A percentile compares a stretch with the other conserved stretches of the same genome.
Conservation (phyloP, 2,888 invertebrate species). For the Escarpia spicata region DNA sequence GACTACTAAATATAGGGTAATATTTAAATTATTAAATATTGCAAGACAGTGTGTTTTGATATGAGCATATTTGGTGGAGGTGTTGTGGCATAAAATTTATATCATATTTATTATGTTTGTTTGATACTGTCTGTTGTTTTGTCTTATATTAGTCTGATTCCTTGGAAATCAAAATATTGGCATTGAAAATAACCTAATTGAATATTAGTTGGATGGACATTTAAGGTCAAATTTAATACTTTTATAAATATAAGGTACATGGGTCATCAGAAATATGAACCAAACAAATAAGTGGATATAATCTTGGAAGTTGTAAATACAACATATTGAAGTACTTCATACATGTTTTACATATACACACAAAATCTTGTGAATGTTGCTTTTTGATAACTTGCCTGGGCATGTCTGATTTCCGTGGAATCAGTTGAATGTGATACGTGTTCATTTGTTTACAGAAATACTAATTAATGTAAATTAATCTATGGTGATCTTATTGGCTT, state of each 20-base stretch:
- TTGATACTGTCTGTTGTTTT: background rate
- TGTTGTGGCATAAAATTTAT: background rate
- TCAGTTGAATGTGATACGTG: background rate
- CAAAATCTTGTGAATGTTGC: background rate
- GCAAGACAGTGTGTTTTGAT: background rate
- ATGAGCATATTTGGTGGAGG: background rate
- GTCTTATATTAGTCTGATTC: background rate
- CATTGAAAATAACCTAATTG: background rate
- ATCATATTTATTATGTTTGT: background rate
- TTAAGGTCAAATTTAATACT: background rate
- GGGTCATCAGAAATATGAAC: background rate
- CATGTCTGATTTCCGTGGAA: background rate
- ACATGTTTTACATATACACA: background rate
- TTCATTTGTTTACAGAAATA: background rate
- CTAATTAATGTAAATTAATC: background rate
- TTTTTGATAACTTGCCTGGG: background rate
- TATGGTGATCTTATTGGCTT: background rate
- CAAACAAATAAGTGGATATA: background rate
- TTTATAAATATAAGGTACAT: background rate
- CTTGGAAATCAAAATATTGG: background rate
- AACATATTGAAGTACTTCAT: background rate
- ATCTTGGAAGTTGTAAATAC: background rate
- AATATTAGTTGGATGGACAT: background rate
- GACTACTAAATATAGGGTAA: background rate
- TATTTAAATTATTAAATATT: background rate